phyloP scores from a whole-genome alignment of 2,888 invertebrate genomes.

The Agrochola lychnidis region DNA sequence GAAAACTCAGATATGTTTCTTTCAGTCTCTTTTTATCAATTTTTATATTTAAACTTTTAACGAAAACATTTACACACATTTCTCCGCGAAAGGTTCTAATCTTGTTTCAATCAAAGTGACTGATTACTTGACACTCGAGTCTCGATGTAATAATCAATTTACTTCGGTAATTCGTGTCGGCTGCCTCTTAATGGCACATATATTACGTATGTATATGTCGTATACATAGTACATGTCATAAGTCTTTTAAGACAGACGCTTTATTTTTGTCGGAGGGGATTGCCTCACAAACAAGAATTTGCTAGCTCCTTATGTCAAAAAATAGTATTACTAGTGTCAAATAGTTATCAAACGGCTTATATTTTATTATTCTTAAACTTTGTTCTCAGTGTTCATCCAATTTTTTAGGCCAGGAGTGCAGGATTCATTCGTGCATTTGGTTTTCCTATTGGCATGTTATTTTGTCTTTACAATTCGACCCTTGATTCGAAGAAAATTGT shows the following conservation, averaged over 20 bases:
- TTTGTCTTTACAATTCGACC: not conserved
- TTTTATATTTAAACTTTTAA: not conserved
- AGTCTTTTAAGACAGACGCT: too few relatives aligned
- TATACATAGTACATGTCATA: too few relatives aligned
- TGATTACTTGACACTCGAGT: constrained; percentile 2
- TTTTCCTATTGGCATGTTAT: not conserved
- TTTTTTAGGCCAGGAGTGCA: not conserved
- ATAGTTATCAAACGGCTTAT: too few relatives aligned
- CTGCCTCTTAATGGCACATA: not conserved
- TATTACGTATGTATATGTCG: not conserved
- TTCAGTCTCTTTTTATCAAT: not conserved
- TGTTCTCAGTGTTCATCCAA: not conserved
- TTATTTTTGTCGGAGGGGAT: not conserved
- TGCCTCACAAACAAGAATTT: not conserved
- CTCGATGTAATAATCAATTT: constrained; percentile 15
- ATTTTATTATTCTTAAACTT: not conserved
- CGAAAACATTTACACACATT: not conserved
- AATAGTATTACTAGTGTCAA: not conserved
- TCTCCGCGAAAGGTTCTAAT: not conserved
- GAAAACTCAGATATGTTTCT: too few relatives aligned
- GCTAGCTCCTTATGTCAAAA: not conserved
- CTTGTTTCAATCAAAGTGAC: constrained; percentile 33
- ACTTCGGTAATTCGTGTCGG: constrained; percentile 7
- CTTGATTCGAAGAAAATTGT: too few relatives aligned
- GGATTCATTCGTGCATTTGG: not conserved